Evolutionary conservation across 2,888 invertebrate species (phyloP).

Genomic region (Epiperipatus broadwayi): DNA sequence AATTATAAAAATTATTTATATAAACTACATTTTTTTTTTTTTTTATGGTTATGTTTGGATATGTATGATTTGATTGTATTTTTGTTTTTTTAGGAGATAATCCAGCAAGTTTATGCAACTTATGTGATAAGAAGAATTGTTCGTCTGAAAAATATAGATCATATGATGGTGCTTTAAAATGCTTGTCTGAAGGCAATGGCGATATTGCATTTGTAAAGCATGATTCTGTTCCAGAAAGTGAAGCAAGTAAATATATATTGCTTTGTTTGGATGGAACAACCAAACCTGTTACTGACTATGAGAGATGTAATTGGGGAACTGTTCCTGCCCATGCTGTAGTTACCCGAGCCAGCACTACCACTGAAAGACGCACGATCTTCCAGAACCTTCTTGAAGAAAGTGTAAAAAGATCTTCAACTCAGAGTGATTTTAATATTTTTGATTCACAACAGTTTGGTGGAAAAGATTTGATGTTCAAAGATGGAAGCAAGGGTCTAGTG

Average conservation of each 20-base stretch:
- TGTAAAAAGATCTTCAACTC: too few relatives aligned
- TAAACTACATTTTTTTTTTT: too few relatives aligned
- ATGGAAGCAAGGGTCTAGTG: too few relatives aligned
- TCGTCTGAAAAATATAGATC: constrained; percentile 71
- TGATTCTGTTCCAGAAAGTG: constrained; percentile 53
- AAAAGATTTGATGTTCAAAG: too few relatives aligned
- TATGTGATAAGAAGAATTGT: constrained; percentile 57
- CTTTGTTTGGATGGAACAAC: constrained; percentile 60
- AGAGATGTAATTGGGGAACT: constrained; percentile 61
- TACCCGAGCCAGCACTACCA: constrained; percentile 54
- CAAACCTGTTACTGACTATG: constrained; percentile 44
- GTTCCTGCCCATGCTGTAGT: constrained; percentile 66
- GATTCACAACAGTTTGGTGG: too few relatives aligned
- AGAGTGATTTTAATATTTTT: too few relatives aligned
- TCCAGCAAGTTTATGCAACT: constrained; percentile 49
- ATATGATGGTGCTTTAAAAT: constrained; percentile 73
- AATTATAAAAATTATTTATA: too few relatives aligned
- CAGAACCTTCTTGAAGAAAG: constrained; percentile 28
- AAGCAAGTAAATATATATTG: too few relatives aligned
- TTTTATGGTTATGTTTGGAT: too few relatives aligned
- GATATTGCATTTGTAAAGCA: constrained; percentile 80
- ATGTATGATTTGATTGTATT: too few relatives aligned
- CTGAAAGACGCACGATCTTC: constrained; percentile 33
- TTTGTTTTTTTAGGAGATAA: too few relatives aligned
- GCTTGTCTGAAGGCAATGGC: constrained; percentile 54